Evolutionary conservation across 2,113 vertebrate genomes (phyloP).

Genomic region (Pelobates fuscus): DNA sequence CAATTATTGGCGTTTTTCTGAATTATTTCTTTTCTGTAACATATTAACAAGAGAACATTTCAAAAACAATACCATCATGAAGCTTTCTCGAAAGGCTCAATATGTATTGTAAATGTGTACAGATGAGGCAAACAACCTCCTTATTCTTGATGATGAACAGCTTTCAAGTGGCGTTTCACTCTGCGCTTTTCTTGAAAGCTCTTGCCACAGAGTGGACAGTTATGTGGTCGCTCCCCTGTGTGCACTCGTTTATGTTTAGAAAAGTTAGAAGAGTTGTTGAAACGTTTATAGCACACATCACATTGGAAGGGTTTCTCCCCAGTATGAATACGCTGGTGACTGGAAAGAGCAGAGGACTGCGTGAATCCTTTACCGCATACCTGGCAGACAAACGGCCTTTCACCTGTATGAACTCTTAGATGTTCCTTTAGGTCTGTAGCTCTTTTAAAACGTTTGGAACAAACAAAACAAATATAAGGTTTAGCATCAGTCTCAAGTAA

Average conservation of each 20-base stretch:
- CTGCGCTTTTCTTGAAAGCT: slow-evolving; percentile 43
- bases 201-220: slow-evolving; percentile 36
- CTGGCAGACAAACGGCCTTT: slow-evolving; percentile 43
- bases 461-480: slow-evolving; percentile 42
- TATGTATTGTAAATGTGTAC: too few relatives aligned
- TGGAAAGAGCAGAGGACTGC: slow-evolving; percentile 49
- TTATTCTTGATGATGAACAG: slow-evolving; percentile 40
- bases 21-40: too few relatives aligned
- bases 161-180: slow-evolving; percentile 24
- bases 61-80: too few relatives aligned
- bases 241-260: slow-evolving; percentile 51
- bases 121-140: not conserved
- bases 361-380: slow-evolving; percentile 50
- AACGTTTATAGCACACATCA: slow-evolving; percentile 47
- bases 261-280: slow-evolving; percentile 54
- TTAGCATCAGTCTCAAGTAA: not conserved
- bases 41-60: too few relatives aligned
- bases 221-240: slow-evolving; percentile 22
- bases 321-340: slow-evolving; percentile 53
- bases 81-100: too few relatives aligned
- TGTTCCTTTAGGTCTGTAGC: slow-evolving; percentile 42
- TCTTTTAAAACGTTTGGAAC: slow-evolving; percentile 40
- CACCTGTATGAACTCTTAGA: slow-evolving; percentile 32
- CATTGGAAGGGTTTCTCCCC: slow-evolving; percentile 54
- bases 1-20: too few relatives aligned